Evolutionary conservation across 2,113 vertebrate genomes (phyloP).

Genomic region (Telmatochromis brachygnathus): DNA sequence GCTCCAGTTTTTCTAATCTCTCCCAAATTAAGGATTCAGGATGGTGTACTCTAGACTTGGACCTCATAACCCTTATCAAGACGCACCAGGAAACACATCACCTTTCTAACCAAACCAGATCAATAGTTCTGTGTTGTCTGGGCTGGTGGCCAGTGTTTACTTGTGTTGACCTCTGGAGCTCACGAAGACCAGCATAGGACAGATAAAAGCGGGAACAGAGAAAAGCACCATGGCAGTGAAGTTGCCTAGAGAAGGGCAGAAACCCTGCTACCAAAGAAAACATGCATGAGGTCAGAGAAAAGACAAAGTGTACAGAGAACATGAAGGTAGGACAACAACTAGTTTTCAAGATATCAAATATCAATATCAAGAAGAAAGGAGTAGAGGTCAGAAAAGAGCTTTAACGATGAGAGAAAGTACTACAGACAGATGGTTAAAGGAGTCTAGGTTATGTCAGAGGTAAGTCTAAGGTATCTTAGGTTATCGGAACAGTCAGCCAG

Average conservation of each 20-base stretch:
- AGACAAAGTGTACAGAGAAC: slow-evolving; percentile 5
- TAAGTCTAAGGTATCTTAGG: slow-evolving; percentile 31
- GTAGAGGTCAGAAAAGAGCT: slow-evolving; percentile 17
- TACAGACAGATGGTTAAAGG: slow-evolving; percentile 3
- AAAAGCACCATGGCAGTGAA: neutral
- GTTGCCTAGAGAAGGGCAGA: slow-evolving; percentile 13
- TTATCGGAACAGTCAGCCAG: slow-evolving; percentile 48
- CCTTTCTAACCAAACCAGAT: slow-evolving; percentile 40
- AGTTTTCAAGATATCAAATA: neutral
- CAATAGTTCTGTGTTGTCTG: slow-evolving; percentile 44
- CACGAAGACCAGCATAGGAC: slow-evolving; percentile 12
- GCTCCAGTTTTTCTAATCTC: neutral
- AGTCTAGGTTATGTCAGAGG: slow-evolving; percentile 36
- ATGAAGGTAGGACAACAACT: slow-evolving; percentile 1
- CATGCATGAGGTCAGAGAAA: neutral
- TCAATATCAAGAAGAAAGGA: slow-evolving; percentile 27
- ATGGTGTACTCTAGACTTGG: slow-evolving; percentile 2
- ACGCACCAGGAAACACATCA: slow-evolving; percentile 32
- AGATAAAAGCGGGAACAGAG: slow-evolving; percentile 31
- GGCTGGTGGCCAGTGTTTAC: slow-evolving; percentile 45
- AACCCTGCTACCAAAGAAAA: slow-evolving; percentile 25
- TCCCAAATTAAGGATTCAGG: neutral
- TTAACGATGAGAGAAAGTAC: slow-evolving; percentile 14
- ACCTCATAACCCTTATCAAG: slow-evolving; percentile 30
- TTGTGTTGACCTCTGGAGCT: slow-evolving; percentile 48